Evolutionary conservation across 2,113 vertebrate genomes (phyloP), one percentile per base, ranked within the genome.

Genomic region (Danionella cerebrum): DNA sequence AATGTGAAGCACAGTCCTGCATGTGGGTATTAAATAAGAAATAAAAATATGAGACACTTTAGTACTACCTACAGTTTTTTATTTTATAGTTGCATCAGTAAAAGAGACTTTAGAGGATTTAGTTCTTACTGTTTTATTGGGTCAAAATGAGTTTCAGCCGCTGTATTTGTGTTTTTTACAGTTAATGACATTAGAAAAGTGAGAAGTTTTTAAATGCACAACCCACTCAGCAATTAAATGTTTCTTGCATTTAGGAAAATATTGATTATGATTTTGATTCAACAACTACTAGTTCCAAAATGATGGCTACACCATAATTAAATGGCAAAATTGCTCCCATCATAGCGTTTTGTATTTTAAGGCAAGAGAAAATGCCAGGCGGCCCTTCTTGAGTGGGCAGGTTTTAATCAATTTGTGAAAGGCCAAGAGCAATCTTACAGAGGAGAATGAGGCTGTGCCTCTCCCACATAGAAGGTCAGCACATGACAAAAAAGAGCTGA

Each of bases 331-430:
- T 25, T 25, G 6, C 24, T 67, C 29, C 44, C 18, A 70, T 73
- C 68, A 71, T 53, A 31, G 19, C 22, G 52, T 13, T 41, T 29
- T 65, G 33, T 50, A 57, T 77, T 65, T 14, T 45, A 73, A 65
- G 53, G 66, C 65, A 65, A 54, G 65, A 63, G 65, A 77, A 79
- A 41, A 14, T 60, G 48, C 42, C 27, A 24, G 33, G 14, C 70
- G 42, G 71, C 71, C 78, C 72, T 78, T 79, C 25, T 73, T 69
- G 77, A 83, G 75, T 80, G 72, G 67, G 70, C 74, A 80, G 73
- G 67, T 76, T 83, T 81, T 80, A 84, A 84, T 84, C 79, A 86
- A 79, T 78, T 79, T 75, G 67, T 60, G 73, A 82, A 84, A 77
- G 79, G 77, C 63, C 71, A 54, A 76, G 50, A 72, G 76, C 68